phyloP scores from a whole-genome alignment of 2,797 vertebrate species.

The Notamacropus eugenii region DNA sequence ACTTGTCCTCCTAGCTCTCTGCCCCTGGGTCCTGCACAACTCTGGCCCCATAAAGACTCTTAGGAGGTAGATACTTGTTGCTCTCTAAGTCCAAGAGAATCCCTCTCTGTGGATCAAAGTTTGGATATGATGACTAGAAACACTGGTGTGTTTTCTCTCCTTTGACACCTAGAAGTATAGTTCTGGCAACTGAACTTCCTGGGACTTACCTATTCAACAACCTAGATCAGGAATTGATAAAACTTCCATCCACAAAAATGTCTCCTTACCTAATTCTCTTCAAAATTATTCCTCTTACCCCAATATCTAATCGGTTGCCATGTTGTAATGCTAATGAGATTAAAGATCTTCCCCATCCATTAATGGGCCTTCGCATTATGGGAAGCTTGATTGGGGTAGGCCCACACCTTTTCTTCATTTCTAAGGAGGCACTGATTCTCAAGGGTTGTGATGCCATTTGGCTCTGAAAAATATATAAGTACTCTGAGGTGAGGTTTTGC shows the following conservation, averaged over 20 bases:
- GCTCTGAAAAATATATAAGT: too few relatives aligned
- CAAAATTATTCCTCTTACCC: not conserved
- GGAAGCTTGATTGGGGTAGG: too few relatives aligned
- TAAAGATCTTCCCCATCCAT: too few relatives aligned
- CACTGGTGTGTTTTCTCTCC: not conserved
- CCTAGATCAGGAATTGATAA: not conserved
- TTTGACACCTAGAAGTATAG: not conserved
- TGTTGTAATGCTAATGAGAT: too few relatives aligned
- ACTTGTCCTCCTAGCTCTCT: not conserved
- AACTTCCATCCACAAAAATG: not conserved
- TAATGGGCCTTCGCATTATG: too few relatives aligned
- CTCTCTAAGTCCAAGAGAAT: not conserved
- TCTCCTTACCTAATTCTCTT: not conserved
- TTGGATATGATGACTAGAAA: not conserved
- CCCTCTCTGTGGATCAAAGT: not conserved
- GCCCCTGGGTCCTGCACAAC: not conserved
- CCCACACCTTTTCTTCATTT: too few relatives aligned
- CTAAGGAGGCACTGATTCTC: too few relatives aligned
- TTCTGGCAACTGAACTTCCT: not conserved
- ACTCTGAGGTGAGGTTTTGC: too few relatives aligned
- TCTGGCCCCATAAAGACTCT: not conserved
- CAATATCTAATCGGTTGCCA: not conserved
- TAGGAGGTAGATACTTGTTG: not conserved
- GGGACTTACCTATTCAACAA: not conserved
- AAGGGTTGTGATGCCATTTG: too few relatives aligned